These are phyloP conservation scores for Trichonephila clavipes DNA, from an alignment of 1,140 invertebrate genomes.

Conservation along the genomic window DNA sequence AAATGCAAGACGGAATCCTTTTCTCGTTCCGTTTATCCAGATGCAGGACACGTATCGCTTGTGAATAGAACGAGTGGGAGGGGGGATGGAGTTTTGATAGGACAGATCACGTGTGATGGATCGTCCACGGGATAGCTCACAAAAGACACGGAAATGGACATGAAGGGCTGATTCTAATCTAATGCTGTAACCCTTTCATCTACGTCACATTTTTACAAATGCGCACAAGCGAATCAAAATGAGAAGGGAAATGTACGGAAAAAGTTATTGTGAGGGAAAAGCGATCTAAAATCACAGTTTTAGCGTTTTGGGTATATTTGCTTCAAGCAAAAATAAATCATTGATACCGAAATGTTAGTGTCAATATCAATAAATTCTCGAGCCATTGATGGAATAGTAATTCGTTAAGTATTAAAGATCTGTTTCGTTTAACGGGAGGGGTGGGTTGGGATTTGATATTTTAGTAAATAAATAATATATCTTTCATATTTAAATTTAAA, in stretches of 20 bases:
- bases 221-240: not conserved
- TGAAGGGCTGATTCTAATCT: slow-evolving; percentile 66
- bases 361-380: too few species aligned
- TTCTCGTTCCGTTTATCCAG: not conserved
- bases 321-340: too few species aligned
- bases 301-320: too few species aligned
- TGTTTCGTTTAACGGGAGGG: too few species aligned
- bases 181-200: slow-evolving; percentile 53
- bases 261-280: too few species aligned
- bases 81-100: slow-evolving; percentile 51
- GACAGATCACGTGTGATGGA: slow-evolving; percentile 67
- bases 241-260: not conserved
- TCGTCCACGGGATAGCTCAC: slow-evolving; percentile 59
- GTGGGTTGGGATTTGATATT: too few species aligned
- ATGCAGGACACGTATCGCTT: slow-evolving; percentile 70
- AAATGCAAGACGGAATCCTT: slow-evolving; percentile 11
- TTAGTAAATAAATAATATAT: too few species aligned
- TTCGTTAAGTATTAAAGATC: too few species aligned
- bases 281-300: too few species aligned
- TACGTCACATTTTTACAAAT: slow-evolving; percentile 4
- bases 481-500: too few species aligned
- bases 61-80: slow-evolving; percentile 25
- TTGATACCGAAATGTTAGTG: too few species aligned
- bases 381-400: too few species aligned
- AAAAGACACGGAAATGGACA: slow-evolving; percentile 70